These are phyloP conservation scores for Apodemia arnacis DNA, from an alignment of 2,888 invertebrate species.

Conservation along the genomic window DNA sequence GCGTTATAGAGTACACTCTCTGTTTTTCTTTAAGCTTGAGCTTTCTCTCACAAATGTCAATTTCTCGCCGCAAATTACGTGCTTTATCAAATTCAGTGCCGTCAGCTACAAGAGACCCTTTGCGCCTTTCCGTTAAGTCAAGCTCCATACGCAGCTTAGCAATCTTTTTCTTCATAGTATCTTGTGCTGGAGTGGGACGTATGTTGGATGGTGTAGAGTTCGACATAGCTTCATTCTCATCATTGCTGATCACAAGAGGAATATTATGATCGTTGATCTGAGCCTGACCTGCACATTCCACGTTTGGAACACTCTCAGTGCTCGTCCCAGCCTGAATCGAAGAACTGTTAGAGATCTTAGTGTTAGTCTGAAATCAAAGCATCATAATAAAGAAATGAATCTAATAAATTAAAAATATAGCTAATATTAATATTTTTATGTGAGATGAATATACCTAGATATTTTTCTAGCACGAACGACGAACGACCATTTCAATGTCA, in stretches of 20 bases:
- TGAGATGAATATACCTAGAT: no score
- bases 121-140: conserved; percentile 62
- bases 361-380: conserved; percentile 19
- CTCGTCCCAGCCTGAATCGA: not conserved
- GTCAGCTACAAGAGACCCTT: conserved; percentile 32
- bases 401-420: conserved; percentile 25
- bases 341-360: conserved; percentile 14
- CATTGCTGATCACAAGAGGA: conserved; percentile 29
- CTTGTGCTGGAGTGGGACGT: conserved; percentile 70
- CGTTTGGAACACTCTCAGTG: not conserved
- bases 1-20: conserved; percentile 50
- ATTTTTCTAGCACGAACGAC: no score
- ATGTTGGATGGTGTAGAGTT: conserved; percentile 51
- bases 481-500: no score
- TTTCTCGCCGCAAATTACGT: conserved; percentile 62
- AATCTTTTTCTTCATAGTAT: conserved; percentile 69
- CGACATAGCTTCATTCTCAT: conserved; percentile 36
- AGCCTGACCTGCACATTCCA: not conserved
- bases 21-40: conserved; percentile 72
- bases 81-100: conserved; percentile 27
- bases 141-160: conserved; percentile 66
- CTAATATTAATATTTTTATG: no score
- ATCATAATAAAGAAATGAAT: conserved; percentile 20
- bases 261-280: conserved; percentile 16
- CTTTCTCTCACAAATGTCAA: conserved; percentile 68